Base-by-base conservation (phyloP, 2,888 invertebrate species). In the Leptinotarsa peninsularis region DNA sequence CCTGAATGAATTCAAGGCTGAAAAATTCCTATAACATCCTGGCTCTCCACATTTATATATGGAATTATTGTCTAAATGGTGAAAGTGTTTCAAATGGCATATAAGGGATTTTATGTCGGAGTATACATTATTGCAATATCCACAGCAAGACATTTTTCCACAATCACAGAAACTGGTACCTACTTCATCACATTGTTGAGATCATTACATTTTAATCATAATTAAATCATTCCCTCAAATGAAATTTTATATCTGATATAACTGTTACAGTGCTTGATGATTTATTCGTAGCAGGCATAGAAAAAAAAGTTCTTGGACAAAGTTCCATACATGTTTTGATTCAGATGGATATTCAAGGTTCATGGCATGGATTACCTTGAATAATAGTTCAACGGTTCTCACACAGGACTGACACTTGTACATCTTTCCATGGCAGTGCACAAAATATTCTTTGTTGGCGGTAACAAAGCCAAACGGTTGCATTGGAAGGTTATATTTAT, bases 321-420 rank as follows among this genome's bases (percentile, higher is more conserved):
- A 50, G 50, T 50, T 15, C 63, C 71, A 71, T 21, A 33, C 52
- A 56, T 72, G 74, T 70, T 75, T 71, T 56, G 43, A 73, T 67
- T 76, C 76, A n/a, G n/a, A 43, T 50, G 76, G 73, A 60, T 74
- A 76, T 52, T 76, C 78, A 23, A 74, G 66, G 33, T 71, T 72
- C 63, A 74, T 49, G 15, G 71, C 71, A 67, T 76, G 72, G 43
- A 72, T 69, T 17, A 7, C 49, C 50, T 73, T 75, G 66, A 58
- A 75, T 14, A 72, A 54, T n/a, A 73, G 49, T 63, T 72, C 72
- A 21, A 76, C 49, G 14, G 58, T 58, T 33, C 77, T 66, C 15
- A 71, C 70, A 23, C 73, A 66, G 17, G 73, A 71, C n/a, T 73
- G 56, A 52, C 73, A 73, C 63, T 76, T 76, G 50, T 73, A 76